These are phyloP conservation scores for Gephyroberyx darwinii DNA, from an alignment of 2,797 vertebrate genomes.

Conservation along the genomic window DNA sequence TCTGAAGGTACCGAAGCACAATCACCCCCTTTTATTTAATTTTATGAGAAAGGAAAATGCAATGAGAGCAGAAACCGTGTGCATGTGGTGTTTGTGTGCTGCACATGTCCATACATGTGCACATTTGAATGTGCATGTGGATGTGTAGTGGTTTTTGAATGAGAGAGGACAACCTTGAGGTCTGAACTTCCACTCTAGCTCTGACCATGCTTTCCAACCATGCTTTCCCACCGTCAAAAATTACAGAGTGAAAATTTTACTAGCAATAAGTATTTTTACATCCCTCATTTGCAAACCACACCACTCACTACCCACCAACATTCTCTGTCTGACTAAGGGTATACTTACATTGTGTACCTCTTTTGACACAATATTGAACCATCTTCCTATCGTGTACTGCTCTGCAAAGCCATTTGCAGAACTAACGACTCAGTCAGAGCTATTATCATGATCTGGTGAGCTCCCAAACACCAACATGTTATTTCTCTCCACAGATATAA, in stretches of 20 bases:
- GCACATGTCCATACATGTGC: neutral
- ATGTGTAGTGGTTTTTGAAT: slow-evolving; percentile 65
- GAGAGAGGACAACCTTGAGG: slow-evolving; percentile 70
- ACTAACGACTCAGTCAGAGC: neutral
- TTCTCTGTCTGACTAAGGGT: slow-evolving; percentile 43
- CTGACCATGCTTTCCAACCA: slow-evolving; percentile 59
- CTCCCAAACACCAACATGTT: slow-evolving; percentile 37
- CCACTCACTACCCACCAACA: slow-evolving; percentile 51
- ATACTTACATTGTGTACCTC: slow-evolving; percentile 45
- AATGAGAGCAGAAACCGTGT: slow-evolving; percentile 55
- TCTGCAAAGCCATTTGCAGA: slow-evolving; percentile 28
- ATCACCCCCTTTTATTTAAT: slow-evolving; percentile 44
- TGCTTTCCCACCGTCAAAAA: slow-evolving; percentile 69
- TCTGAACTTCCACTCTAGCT: slow-evolving; percentile 63
- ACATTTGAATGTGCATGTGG: slow-evolving; percentile 41
- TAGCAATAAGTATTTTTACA: slow-evolving; percentile 70
- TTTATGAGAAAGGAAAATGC: slow-evolving; percentile 60
- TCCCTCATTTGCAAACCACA: slow-evolving; percentile 61
- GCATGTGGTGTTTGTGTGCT: slow-evolving; percentile 33
- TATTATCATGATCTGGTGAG: slow-evolving; percentile 31
- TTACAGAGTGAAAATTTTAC: slow-evolving; percentile 74
- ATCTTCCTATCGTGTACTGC: slow-evolving; percentile 26
- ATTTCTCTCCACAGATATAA: slow-evolving; percentile 36
- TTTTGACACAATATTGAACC: slow-evolving; percentile 37
- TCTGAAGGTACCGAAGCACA: slow-evolving; percentile 45